Base-by-base conservation (phyloP, 1,140 invertebrate genomes). In the Hylaeus anthracinus region DNA sequence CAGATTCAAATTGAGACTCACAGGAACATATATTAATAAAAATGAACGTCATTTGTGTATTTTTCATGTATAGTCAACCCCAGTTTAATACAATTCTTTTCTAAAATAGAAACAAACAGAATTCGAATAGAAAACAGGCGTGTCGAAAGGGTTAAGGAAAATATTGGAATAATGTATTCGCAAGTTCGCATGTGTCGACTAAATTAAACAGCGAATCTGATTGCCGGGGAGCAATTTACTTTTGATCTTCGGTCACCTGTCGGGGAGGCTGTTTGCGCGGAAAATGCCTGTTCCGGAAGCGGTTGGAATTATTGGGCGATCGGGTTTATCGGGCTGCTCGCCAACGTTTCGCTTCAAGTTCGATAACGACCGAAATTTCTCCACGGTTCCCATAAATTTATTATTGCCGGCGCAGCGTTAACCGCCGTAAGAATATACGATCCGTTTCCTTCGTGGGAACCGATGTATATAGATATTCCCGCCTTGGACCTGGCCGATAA, bases 361-460 rank as follows among this genome's bases (percentile, higher is more conserved):
- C 53, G 53, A 41, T 66, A 73, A 79, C 71, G 70, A 73, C 8
- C 5, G 26, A 73, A 79, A 78, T 71, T 70, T 66, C 76, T 53
- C 9, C 6, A 51, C 12, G 37, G 12, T 6, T 1, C 6, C 8
- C 4, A 14, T 74, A 43, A 79, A 79, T 51, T 66, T 79, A 64
- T 79, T 67, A 51, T 55, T 14, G 48, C 56, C 37, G 8, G 1
- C 39, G 48, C 58, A 15, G 5, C 60, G 45, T 65, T 39, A 5
- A 10, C 8, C 48, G 12, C 43, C 6, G 15, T 58, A 73, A 79
- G 51, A 66, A 72, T 79, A 72, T 43, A 48, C 48, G 26, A 43
- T 1, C 37, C 26, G 0, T 45, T 58, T n/a, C 53, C 53, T 58
- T 37, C 10, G n/a, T 26, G 26, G 26, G 26, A 5, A n/a, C 37